A percentile compares a stretch with the other conserved stretches of the same genome.
Conservation (phyloP, 2,113 vertebrate species). For the Gambusia holbrooki region DNA sequence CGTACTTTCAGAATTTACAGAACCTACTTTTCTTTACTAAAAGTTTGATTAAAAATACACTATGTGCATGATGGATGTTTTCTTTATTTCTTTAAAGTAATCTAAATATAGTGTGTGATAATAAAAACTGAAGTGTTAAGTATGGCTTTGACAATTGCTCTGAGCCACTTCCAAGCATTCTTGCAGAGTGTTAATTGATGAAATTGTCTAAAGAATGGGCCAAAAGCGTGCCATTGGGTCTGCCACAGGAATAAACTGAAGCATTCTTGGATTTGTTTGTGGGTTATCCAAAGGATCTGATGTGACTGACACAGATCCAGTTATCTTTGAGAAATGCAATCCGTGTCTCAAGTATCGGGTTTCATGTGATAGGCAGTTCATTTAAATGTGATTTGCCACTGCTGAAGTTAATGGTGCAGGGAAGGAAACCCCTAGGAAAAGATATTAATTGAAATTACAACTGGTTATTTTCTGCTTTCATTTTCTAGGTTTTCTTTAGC, state of each 20-base stretch:
- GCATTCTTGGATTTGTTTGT: conserved; percentile 23
- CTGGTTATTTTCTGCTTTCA: background rate
- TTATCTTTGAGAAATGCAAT: conserved; percentile 51
- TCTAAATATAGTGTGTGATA: background rate
- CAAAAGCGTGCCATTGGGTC: conserved; percentile 46
- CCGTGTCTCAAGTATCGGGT: conserved; percentile 7
- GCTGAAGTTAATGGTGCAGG: background rate
- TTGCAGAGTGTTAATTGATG: conserved; percentile 57
- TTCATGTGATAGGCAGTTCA: background rate
- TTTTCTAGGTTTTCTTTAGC: too few relatives aligned
- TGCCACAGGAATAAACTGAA: conserved; percentile 39
- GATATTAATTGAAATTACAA: background rate
- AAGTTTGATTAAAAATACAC: too few relatives aligned
- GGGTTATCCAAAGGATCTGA: conserved; percentile 34
- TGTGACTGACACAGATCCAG: conserved; percentile 37
- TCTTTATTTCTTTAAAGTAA: background rate
- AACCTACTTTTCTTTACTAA: too few relatives aligned
- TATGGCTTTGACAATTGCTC: conserved; percentile 6
- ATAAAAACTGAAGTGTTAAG: background rate
- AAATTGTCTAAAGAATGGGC: conserved; percentile 54
- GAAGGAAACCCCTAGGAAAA: background rate
- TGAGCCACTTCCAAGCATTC: conserved; percentile 10
- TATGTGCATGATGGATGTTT: background rate
- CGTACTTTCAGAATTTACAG: too few relatives aligned
- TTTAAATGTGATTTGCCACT: conserved; percentile 5